These are phyloP conservation scores for Lagria hirta DNA, from an alignment of 2,888 invertebrate genomes.

Conservation along the genomic window DNA sequence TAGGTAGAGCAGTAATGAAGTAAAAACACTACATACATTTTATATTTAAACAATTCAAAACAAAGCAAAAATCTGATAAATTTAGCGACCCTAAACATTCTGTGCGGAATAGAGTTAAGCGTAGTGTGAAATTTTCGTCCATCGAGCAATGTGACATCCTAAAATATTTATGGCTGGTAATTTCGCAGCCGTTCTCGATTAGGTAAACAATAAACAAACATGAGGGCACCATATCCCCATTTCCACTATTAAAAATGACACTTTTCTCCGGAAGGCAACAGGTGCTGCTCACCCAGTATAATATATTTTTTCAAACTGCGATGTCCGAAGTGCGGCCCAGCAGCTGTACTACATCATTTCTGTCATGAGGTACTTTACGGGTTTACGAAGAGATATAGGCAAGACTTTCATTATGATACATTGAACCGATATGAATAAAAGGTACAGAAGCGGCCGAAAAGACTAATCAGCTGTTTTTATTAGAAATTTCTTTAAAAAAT, in stretches of 20 bases:
- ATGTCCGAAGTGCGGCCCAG: conserved; percentile 28
- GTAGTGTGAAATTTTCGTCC: conserved; percentile 15
- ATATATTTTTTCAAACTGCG: conserved; percentile 19
- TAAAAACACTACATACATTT: no score
- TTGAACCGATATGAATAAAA: not conserved
- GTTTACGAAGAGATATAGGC: conserved; percentile 25
- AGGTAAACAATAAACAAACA: conserved; percentile 26
- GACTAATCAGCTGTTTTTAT: no score
- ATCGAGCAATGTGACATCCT: conserved; percentile 21
- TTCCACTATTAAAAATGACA: conserved; percentile 23
- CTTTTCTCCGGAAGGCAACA: conserved; percentile 24
- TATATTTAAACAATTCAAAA: no score
- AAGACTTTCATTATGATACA: conserved; percentile 28
- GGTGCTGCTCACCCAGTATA: conserved; percentile 17
- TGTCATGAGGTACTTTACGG: conserved; percentile 31
- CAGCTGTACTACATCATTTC: conserved; percentile 28
- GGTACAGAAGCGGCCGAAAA: no score
- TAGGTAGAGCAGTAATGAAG: no score
- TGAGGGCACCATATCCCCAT: conserved; percentile 21
- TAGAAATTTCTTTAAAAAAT: no score
- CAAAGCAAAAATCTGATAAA: no score
- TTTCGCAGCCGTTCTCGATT: conserved; percentile 24
- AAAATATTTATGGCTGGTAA: conserved; percentile 25
- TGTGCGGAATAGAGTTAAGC: conserved; percentile 12
- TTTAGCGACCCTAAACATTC: no score